Conservation (phyloP, 2,797 vertebrate genomes). For the Betta splendens region DNA sequence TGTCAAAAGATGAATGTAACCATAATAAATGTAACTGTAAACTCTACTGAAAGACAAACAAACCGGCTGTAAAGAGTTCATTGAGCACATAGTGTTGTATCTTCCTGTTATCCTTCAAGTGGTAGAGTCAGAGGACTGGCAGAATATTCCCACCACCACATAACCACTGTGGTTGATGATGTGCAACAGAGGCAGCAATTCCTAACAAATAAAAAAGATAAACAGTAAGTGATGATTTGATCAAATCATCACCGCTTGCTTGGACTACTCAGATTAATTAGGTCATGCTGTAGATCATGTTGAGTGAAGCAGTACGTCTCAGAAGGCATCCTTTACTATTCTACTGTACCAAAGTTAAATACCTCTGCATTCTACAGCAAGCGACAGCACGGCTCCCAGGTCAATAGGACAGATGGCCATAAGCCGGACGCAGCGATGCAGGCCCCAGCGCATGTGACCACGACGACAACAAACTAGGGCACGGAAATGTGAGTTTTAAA, state of each 20-base stretch:
- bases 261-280: background rate
- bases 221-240: no score
- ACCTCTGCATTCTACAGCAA: conserved; percentile 1
- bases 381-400: conserved; percentile 6
- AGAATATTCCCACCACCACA: no score
- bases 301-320: conserved; percentile 16
- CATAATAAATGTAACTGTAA: conserved; percentile 22
- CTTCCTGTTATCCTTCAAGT: conserved; percentile 45
- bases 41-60: conserved; percentile 8
- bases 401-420: conserved; percentile 9
- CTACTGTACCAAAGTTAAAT: conserved; percentile 18
- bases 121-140: no score
- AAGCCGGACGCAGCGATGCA: background rate
- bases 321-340: conserved; percentile 7
- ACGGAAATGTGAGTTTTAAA: conserved; percentile 23
- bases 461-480: conserved; percentile 25
- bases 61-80: conserved; percentile 16
- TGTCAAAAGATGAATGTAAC: background rate
- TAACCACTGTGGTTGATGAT: no score
- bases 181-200: no score
- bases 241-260: conserved; percentile 11
- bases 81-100: conserved; percentile 31
- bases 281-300: conserved; percentile 26
- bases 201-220: conserved; percentile 1
- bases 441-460: conserved; percentile 1